A percentile compares a stretch with the other conserved stretches of the same genome.
These are phyloP conservation scores for Ganaspis brasiliensis DNA, from an alignment of 2,888 invertebrate species.

Conservation along the genomic window DNA sequence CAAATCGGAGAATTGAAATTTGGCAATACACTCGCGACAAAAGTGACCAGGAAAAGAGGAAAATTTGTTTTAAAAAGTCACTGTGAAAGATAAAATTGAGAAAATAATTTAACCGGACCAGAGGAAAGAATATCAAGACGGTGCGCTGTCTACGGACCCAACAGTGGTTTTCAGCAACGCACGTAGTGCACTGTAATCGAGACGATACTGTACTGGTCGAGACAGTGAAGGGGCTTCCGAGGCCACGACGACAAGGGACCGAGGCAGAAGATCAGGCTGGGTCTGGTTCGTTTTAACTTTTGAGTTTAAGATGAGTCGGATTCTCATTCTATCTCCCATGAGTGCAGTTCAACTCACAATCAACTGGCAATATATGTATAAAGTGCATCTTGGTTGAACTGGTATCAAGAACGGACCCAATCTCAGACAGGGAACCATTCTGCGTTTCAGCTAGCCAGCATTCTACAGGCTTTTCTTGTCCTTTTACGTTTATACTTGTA, in stretches of 20 bases:
- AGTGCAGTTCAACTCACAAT: neutral
- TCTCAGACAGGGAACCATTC: too few species aligned
- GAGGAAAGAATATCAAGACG: slow-evolving; percentile 25
- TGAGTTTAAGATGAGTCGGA: slow-evolving; percentile 48
- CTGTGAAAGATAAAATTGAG: slow-evolving; percentile 8
- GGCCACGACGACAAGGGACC: slow-evolving; percentile 8
- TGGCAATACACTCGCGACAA: neutral
- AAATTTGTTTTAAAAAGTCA: neutral
- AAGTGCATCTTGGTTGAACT: neutral
- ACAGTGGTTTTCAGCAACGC: slow-evolving; percentile 46
- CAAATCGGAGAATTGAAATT: too few species aligned
- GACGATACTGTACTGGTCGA: slow-evolving; percentile 45
- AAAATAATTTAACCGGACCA: slow-evolving; percentile 25
- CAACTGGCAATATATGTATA: neutral
- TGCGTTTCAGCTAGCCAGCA: too few species aligned
- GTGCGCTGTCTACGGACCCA: slow-evolving; percentile 49
- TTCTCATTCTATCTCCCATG: slow-evolving; percentile 28
- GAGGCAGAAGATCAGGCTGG: too few species aligned
- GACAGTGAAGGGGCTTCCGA: slow-evolving; percentile 50
- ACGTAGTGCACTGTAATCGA: slow-evolving; percentile 44
- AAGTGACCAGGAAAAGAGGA: neutral
- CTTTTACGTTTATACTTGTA: too few species aligned
- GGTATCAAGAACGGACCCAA: slow-evolving; percentile 63
- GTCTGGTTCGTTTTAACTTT: slow-evolving; percentile 13
- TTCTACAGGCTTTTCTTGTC: too few species aligned